These are phyloP conservation scores for Ahaetulla prasina DNA, from an alignment of 2,113 vertebrate species.

Conservation along the genomic window DNA sequence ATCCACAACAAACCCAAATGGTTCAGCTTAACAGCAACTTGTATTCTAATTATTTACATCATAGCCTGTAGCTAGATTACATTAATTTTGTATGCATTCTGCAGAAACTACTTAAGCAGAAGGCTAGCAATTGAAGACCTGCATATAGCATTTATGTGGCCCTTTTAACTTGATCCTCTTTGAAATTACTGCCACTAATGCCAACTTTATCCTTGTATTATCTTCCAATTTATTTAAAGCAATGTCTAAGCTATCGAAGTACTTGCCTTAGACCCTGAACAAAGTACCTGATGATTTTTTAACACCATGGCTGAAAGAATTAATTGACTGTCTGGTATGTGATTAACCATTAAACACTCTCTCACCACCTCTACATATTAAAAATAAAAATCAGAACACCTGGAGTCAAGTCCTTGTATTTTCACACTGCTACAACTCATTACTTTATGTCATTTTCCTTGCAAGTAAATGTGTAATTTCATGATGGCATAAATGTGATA, in stretches of 20 bases:
- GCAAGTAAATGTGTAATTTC: not conserved
- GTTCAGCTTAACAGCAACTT: slow-evolving; percentile 13
- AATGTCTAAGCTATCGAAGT: slow-evolving; percentile 34
- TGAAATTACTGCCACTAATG: slow-evolving; percentile 34
- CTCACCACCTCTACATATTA: not conserved
- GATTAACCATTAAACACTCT: slow-evolving; percentile 17
- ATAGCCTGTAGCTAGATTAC: not conserved
- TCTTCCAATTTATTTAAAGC: slow-evolving; percentile 38
- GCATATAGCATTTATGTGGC: not conserved
- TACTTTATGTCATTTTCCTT: not conserved
- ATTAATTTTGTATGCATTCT: slow-evolving; percentile 18
- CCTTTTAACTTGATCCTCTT: slow-evolving; percentile 27
- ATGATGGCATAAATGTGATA: not conserved
- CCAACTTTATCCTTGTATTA: slow-evolving; percentile 33
- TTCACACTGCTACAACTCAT: not conserved
- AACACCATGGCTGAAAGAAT: slow-evolving; percentile 23
- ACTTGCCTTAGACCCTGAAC: slow-evolving; percentile 8
- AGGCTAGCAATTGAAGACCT: not conserved
- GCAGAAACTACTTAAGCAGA: slow-evolving; percentile 6
- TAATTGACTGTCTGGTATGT: slow-evolving; percentile 11
- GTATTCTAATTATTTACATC: not conserved
- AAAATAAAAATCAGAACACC: not conserved
- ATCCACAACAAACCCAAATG: not conserved
- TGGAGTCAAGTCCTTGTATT: not conserved
- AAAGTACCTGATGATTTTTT: slow-evolving; percentile 43